Evolutionary conservation across 2,888 invertebrate genomes (phyloP).

Genomic region (Adineta ricciae): DNA sequence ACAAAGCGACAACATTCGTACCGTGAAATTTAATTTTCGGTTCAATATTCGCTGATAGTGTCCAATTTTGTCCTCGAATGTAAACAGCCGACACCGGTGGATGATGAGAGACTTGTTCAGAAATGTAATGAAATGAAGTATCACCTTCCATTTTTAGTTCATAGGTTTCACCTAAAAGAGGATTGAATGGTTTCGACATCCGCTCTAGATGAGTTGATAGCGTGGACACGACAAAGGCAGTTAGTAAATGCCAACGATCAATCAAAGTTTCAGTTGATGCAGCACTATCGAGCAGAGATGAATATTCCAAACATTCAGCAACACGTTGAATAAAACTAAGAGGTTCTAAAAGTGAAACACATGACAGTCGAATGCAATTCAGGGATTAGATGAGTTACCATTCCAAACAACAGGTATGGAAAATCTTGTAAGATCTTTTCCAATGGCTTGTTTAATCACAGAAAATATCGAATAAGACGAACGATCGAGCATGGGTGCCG

Average conservation of each 20-base stretch:
- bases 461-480: neutral
- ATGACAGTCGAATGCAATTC: too few species aligned
- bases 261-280: constrained; percentile 67
- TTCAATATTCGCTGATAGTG: neutral
- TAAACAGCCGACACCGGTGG: neutral
- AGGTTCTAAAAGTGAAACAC: constrained; percentile 58
- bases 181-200: constrained; percentile 14
- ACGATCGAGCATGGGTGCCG: neutral
- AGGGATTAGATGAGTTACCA: too few species aligned
- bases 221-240: neutral
- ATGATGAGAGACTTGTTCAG: constrained; percentile 15
- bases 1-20: neutral
- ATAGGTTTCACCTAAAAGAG: constrained; percentile 2
- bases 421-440: constrained; percentile 72
- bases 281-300: constrained; percentile 65
- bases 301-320: constrained; percentile 85
- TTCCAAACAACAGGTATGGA: constrained; percentile 77
- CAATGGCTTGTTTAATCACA: constrained; percentile 52
- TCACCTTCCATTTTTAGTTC: neutral
- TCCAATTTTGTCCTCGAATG: neutral
- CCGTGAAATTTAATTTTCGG: constrained; percentile 15
- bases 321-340: constrained; percentile 83
- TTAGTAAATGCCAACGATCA: constrained; percentile 59
- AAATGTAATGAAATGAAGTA: neutral
- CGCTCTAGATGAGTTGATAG: neutral